Evolutionary conservation across 2,888 invertebrate genomes (phyloP).

Genomic region (Lapara coniferarum): DNA sequence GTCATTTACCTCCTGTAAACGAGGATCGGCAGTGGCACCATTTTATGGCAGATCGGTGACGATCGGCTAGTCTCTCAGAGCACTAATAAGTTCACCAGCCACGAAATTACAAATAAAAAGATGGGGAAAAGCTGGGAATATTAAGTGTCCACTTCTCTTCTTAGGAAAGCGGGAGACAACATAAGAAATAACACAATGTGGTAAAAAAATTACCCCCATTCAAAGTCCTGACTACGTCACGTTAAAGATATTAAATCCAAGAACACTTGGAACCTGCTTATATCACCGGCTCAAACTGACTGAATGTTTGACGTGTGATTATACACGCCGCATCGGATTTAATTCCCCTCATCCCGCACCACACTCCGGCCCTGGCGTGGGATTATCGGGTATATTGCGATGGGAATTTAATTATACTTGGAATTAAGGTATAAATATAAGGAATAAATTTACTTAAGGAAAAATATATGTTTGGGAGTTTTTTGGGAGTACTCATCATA

Average conservation of each 20-base stretch:
- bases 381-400: constrained; percentile 2
- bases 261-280: neutral
- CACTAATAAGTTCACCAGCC: too few species aligned
- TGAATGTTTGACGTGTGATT: constrained; percentile 28
- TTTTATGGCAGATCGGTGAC: too few species aligned
- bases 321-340: constrained; percentile 26
- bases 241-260: neutral
- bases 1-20: too few species aligned
- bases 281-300: neutral
- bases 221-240: constrained; percentile 1
- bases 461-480: neutral
- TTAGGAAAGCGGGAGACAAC: too few species aligned
- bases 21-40: too few species aligned
- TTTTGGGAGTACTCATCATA: too few species aligned
- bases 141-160: too few species aligned
- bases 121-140: too few species aligned
- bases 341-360: neutral
- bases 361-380: neutral
- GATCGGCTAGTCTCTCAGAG: too few species aligned
- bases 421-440: too few species aligned
- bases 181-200: too few species aligned
- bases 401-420: neutral
- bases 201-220: neutral
- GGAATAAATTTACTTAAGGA: neutral
- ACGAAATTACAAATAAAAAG: too few species aligned